Percentiles rank a stretch among this genome's conserved stretches.
Evolutionary conservation across 2,797 vertebrate species (phyloP).

Genomic region (Tadarida brasiliensis): DNA sequence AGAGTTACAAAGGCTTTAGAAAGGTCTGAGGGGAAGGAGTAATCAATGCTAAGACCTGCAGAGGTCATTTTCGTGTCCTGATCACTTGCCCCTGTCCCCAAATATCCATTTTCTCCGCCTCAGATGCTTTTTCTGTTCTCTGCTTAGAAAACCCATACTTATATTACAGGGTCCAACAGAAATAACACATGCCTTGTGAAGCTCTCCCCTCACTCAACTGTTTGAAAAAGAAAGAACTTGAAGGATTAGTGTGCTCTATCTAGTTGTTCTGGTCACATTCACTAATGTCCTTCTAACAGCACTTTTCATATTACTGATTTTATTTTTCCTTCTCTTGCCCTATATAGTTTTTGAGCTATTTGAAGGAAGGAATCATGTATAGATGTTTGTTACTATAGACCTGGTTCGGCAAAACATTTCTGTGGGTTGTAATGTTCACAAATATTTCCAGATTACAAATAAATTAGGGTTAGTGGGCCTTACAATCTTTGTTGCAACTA

Average conservation of each 20-base stretch:
- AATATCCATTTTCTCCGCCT: background rate
- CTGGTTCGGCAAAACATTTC: background rate
- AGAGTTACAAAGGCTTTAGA: background rate
- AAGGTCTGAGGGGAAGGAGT: background rate
- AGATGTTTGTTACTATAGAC: background rate
- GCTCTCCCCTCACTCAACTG: background rate
- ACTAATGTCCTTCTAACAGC: background rate
- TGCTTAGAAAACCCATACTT: conserved; percentile 3
- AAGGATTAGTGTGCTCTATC: background rate
- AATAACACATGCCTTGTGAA: background rate
- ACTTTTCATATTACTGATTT: background rate
- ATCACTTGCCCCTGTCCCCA: background rate
- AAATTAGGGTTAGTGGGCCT: background rate
- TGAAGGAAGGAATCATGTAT: background rate
- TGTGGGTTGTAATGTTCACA: background rate
- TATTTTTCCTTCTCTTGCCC: background rate
- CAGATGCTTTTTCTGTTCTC: background rate
- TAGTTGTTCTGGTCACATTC: background rate
- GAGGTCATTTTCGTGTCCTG: background rate
- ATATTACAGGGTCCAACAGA: background rate
- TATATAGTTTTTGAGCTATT: background rate
- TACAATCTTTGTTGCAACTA: background rate
- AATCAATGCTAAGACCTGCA: background rate
- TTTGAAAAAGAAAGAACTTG: background rate
- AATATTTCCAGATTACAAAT: background rate